phyloP scores from a whole-genome alignment of 2,888 invertebrate species.

The Rosalia funebris region DNA sequence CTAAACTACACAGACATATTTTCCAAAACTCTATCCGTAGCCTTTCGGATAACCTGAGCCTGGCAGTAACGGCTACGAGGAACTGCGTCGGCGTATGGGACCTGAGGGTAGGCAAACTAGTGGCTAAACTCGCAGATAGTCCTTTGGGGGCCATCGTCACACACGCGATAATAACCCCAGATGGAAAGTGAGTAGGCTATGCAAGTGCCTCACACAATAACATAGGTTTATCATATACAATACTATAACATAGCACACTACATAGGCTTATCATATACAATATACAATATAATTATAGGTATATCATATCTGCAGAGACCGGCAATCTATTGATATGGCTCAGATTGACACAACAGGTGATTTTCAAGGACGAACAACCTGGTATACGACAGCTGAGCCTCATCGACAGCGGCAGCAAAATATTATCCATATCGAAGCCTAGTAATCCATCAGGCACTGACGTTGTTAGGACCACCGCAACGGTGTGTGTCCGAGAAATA shows the following conservation, averaged over 20 bases:
- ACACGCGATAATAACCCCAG: constrained; percentile 87
- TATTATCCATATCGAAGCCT: constrained; percentile 79
- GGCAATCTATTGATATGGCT: constrained; percentile 93
- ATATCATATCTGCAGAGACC: constrained; percentile 91
- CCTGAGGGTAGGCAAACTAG: constrained; percentile 83
- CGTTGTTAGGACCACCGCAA: constrained; percentile 72
- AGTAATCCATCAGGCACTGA: constrained; percentile 73
- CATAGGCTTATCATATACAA: no score
- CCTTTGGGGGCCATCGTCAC: constrained; percentile 95
- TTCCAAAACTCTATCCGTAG: constrained; percentile 62
- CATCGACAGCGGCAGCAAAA: constrained; percentile 78
- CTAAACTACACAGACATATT: neutral
- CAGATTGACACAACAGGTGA: constrained; percentile 76
- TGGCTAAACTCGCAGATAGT: constrained; percentile 88
- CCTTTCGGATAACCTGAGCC: constrained; percentile 78
- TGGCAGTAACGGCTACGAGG: constrained; percentile 93
- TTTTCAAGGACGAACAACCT: constrained; percentile 85
- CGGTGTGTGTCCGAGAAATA: constrained; percentile 75
- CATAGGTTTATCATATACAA: neutral
- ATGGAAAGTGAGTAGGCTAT: constrained; percentile 75
- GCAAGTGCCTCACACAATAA: no score
- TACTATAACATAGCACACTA: no score
- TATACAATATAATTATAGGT: no score
- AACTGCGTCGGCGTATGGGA: constrained; percentile 97
- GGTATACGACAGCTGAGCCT: constrained; percentile 81